A percentile compares a stretch with the other conserved stretches of the same genome.
Conservation (phyloP, 1,140 invertebrate genomes). For the Drosophila novamexicana region DNA sequence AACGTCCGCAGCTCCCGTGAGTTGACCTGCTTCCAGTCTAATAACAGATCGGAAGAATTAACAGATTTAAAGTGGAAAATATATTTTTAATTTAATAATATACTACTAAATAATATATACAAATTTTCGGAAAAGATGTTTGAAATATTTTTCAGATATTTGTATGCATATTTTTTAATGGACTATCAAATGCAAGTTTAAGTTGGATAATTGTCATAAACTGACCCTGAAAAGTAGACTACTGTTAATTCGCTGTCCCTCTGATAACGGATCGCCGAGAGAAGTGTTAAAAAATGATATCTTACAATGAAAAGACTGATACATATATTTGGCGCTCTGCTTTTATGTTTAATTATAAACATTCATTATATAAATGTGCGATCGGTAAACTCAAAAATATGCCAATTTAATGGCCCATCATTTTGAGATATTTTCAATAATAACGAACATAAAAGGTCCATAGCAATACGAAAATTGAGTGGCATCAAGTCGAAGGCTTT, state of each 20-base stretch:
- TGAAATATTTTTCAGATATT: no score
- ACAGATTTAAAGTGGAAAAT: no score
- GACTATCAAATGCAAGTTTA: no score
- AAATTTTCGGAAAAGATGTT: no score
- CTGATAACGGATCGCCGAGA: neutral
- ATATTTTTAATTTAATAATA: no score
- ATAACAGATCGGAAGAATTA: no score
- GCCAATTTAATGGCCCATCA: constrained; percentile 52
- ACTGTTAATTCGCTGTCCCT: neutral
- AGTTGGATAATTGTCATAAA: neutral
- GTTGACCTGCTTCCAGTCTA: neutral
- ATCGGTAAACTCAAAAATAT: constrained; percentile 29
- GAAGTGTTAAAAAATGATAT: neutral
- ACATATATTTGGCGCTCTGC: neutral
- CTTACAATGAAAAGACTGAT: neutral
- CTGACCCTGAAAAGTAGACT: constrained; percentile 44
- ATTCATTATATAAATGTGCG: constrained; percentile 1
- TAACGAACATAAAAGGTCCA: constrained; percentile 58
- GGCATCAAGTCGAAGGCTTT: constrained; percentile 47
- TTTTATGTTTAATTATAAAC: constrained; percentile 1
- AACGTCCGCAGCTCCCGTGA: neutral
- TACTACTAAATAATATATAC: no score
- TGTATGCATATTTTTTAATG: no score
- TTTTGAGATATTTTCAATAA: constrained; percentile 51
- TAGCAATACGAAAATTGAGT: constrained; percentile 39